Conservation (phyloP, 2,797 vertebrate species). For the Nyctibius grandis region DNA sequence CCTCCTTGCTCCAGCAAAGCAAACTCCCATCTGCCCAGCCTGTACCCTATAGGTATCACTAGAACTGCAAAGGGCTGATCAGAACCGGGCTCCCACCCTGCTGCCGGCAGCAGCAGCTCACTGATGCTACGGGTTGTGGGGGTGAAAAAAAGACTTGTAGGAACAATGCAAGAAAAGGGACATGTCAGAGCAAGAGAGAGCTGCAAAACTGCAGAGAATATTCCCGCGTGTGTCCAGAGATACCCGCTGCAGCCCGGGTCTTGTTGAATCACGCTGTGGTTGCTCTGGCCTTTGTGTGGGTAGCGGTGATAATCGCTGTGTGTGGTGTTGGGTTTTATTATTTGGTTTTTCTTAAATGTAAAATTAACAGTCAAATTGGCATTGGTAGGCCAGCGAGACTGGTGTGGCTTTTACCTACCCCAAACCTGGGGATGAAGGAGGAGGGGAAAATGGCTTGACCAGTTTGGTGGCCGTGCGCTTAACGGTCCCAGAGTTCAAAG, state of each 20-base stretch:
- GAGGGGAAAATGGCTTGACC: background rate
- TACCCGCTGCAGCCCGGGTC: background rate
- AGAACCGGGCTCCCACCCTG: background rate
- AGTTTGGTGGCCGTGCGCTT: rapidly evolving
- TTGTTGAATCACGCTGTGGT: background rate
- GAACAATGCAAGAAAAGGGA: background rate
- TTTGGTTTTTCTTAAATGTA: background rate
- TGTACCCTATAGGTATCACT: background rate
- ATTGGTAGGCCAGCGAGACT: background rate
- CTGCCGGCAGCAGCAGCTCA: background rate
- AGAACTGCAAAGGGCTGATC: background rate
- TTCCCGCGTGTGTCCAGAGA: background rate
- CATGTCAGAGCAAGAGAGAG: background rate
- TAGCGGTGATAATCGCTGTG: background rate
- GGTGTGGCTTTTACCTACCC: constrained; percentile 10
- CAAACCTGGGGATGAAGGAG: background rate
- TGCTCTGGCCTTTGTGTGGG: constrained; percentile 20
- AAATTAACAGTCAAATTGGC: background rate
- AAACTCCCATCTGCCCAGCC: background rate
- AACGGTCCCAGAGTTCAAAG: background rate
- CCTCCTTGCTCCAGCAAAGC: background rate
- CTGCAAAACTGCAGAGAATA: background rate
- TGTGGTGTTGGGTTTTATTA: background rate
- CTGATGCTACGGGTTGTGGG: background rate
- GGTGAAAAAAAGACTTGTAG: background rate